Evolutionary conservation across 2,888 invertebrate genomes (phyloP).

Genomic region (Morinoia aosen): DNA sequence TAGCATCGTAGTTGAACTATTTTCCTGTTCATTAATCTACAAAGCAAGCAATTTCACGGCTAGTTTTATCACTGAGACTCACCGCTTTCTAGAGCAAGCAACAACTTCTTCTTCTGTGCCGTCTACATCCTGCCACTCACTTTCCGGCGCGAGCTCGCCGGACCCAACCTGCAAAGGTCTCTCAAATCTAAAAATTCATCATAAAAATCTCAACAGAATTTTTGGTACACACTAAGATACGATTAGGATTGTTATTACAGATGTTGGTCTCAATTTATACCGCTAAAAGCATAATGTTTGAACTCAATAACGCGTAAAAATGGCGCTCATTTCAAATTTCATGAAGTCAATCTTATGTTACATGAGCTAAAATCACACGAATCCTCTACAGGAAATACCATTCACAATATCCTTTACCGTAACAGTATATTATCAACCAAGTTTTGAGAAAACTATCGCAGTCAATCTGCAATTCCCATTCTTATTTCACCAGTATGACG

Average conservation of each 20-base stretch:
- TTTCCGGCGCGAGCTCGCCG: not conserved
- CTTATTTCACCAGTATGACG: not conserved
- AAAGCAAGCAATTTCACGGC: not conserved
- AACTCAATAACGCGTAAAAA: too few species aligned
- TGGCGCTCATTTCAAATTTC: too few species aligned
- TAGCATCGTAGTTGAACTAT: not conserved
- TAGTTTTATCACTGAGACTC: not conserved
- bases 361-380: too few species aligned
- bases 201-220: too few species aligned
- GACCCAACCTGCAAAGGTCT: slow-evolving; percentile 7
- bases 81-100: not conserved
- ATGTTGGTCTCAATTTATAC: too few species aligned
- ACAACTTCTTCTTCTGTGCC: slow-evolving; percentile 33
- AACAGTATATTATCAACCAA: not conserved
- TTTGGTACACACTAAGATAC: too few species aligned
- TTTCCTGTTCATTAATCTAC: not conserved
- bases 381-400: too few species aligned
- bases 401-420: too few species aligned
- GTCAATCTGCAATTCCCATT: too few species aligned
- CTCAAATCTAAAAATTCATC: not conserved
- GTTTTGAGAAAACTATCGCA: not conserved
- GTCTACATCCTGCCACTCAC: slow-evolving; percentile 27
- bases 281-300: too few species aligned
- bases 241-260: too few species aligned
- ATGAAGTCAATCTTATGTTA: too few species aligned